These are phyloP conservation scores for Petrocephalus schoutedeni DNA, from an alignment of 2,797 vertebrate species.

Conservation along the genomic window DNA sequence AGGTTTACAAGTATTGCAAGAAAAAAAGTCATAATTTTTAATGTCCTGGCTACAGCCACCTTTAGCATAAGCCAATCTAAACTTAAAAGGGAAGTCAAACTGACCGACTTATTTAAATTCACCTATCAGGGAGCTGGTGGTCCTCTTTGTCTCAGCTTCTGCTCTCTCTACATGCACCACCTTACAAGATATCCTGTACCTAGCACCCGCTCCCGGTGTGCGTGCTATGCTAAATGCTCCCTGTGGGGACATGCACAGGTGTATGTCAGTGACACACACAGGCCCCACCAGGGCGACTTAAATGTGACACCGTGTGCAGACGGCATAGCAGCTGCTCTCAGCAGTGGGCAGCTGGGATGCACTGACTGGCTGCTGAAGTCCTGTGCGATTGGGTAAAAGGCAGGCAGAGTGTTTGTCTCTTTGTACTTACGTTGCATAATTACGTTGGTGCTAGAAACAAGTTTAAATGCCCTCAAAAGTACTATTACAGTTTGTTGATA, in stretches of 20 bases:
- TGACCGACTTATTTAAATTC: not conserved
- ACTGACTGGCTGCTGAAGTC: not conserved
- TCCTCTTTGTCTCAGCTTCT: not conserved
- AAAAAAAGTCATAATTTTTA: not conserved
- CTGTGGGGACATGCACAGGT: not conserved
- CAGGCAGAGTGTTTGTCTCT: not conserved
- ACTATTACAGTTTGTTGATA: not conserved
- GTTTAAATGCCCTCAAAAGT: not conserved
- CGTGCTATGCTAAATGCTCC: not conserved
- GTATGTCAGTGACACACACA: not conserved
- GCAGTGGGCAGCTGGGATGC: not conserved
- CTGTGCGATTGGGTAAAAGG: not conserved
- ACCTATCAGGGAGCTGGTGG: not conserved
- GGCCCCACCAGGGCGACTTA: not conserved
- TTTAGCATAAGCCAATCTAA: not conserved
- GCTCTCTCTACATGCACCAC: not conserved
- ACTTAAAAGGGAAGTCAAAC: not conserved
- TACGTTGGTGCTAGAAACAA: not conserved
- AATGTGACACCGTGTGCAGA: not conserved
- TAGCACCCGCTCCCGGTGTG: not conserved
- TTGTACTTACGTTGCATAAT: not conserved
- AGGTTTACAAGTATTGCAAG: not conserved
- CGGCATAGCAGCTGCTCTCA: not conserved
- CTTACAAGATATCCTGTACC: not conserved
- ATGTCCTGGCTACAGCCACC: not conserved